A percentile compares a stretch with the other conserved stretches of the same genome.
These are phyloP conservation scores for Otus scops DNA, from an alignment of 2,797 vertebrate genomes.

Conservation along the genomic window DNA sequence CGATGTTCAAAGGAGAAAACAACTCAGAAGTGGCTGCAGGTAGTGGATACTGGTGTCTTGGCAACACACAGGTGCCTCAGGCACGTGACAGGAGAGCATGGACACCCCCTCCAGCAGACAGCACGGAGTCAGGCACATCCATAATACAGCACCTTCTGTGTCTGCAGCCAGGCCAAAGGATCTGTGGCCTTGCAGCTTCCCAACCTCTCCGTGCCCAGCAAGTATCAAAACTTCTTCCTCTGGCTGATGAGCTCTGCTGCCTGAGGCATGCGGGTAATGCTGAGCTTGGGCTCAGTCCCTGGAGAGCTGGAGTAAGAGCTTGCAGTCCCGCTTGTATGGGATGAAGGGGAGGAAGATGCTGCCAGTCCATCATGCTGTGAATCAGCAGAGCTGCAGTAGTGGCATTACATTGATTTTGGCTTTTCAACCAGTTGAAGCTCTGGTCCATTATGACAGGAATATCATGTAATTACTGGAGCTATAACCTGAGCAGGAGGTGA, in stretches of 20 bases:
- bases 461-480: background rate
- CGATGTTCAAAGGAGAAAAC: background rate
- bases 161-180: background rate
- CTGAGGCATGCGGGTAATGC: fast-evolving
- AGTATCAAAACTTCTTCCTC: background rate
- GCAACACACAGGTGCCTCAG: background rate
- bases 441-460: background rate
- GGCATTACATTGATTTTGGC: background rate
- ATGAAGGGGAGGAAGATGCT: background rate
- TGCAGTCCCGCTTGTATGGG: fast-evolving
- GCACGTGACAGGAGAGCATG: fast-evolving
- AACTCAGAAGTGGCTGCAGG: background rate
- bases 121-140: no score
- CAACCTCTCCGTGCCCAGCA: background rate
- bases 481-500: background rate
- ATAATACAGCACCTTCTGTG: background rate
- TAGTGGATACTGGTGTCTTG: background rate
- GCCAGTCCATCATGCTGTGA: background rate
- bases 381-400: background rate
- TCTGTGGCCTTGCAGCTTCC: background rate
- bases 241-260: background rate
- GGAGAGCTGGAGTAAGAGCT: background rate
- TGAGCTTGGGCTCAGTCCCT: background rate
- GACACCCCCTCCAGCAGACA: background rate
- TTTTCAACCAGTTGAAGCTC: background rate